A percentile compares a stretch with the other conserved stretches of the same genome.
phyloP scores from a whole-genome alignment of 2,113 vertebrate species.

The Saccopteryx bilineata region DNA sequence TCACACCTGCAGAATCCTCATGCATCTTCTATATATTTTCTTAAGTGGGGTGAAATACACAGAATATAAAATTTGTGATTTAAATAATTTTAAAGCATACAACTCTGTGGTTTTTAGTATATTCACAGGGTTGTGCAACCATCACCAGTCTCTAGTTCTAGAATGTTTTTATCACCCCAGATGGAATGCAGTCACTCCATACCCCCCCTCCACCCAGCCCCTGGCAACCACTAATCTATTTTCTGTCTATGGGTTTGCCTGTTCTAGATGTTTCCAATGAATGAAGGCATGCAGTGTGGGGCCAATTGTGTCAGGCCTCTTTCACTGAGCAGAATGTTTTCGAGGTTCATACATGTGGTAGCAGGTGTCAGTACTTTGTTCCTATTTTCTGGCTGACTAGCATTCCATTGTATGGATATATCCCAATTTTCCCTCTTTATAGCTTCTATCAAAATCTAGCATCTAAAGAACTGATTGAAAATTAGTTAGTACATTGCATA shows the following conservation, averaged over 20 bases:
- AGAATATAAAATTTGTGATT: background rate
- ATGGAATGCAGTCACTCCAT: background rate
- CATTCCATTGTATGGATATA: background rate
- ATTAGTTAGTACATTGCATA: background rate
- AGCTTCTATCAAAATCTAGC: background rate
- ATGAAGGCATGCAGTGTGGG: background rate
- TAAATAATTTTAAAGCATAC: background rate
- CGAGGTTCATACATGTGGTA: background rate
- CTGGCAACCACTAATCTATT: background rate
- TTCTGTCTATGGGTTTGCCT: background rate
- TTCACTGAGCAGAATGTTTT: background rate
- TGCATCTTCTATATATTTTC: background rate
- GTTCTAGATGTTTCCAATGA: background rate
- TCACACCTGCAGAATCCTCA: background rate
- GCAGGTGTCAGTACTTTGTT: background rate
- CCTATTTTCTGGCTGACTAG: background rate
- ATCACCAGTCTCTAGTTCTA: background rate
- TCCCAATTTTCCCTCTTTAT: background rate
- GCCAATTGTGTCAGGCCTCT: background rate
- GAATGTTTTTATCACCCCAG: background rate
- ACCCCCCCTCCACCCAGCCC: accelerated
- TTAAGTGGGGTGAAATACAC: background rate
- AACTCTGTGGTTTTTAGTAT: background rate
- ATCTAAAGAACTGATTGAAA: background rate
- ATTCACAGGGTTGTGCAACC: background rate